phyloP scores from a whole-genome alignment of 2,797 vertebrate species.

The Poecile montanus region DNA sequence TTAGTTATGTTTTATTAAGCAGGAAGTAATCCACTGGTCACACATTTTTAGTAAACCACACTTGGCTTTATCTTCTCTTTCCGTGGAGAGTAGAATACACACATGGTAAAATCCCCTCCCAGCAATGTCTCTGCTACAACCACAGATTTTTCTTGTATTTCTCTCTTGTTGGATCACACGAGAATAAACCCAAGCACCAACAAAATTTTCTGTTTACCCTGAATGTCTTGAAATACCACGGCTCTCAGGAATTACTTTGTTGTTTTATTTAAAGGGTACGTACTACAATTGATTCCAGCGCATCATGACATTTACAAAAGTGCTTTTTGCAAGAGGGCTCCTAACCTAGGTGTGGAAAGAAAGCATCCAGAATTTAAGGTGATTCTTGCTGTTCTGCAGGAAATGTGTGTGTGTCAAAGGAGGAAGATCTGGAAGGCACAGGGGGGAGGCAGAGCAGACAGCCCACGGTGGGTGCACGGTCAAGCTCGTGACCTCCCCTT shows the following conservation, averaged over 20 bases:
- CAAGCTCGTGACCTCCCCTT: background rate
- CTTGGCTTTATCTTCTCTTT: conserved; percentile 15
- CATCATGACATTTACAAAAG: conserved; percentile 58
- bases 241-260: conserved; percentile 60
- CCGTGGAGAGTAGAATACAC: background rate
- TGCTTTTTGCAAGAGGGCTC: conserved; percentile 22
- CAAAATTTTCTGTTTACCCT: conserved; percentile 54
- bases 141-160: background rate
- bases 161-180: background rate
- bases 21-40: conserved; percentile 42
- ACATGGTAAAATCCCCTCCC: background rate
- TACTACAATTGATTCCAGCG: conserved; percentile 29
- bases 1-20: conserved; percentile 36
- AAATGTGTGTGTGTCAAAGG: background rate
- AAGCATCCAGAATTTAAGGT: background rate
- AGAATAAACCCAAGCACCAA: conserved; percentile 36
- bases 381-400: background rate
- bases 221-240: conserved; percentile 59
- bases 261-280: conserved; percentile 61
- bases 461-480: rapidly evolving
- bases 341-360: background rate
- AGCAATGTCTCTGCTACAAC: background rate
- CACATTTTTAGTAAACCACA: conserved; percentile 33
- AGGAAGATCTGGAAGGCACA: background rate
- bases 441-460: background rate